Evolutionary conservation across 2,113 vertebrate species (phyloP), one percentile per base, ranked within the genome.

Genomic region (Cyprinodon brontotheroides): DNA sequence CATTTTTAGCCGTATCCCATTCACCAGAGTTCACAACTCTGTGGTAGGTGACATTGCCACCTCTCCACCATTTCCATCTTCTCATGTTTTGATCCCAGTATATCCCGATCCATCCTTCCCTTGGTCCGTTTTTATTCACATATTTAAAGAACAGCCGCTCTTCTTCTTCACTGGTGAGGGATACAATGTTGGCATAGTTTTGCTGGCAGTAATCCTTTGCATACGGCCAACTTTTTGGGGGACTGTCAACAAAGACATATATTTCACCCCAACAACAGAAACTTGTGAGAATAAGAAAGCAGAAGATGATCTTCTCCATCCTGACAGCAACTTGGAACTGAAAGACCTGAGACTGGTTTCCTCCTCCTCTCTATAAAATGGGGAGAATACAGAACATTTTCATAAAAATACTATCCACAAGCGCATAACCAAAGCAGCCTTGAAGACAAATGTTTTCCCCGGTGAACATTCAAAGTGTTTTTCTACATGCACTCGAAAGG

Each of bases 1-100:
- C 17, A 57, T 57, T 57, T 2, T 57, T 0, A 9, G 20, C 5
- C 0, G 1, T 29, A 29, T 6, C 4, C 15, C 0, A 0, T 5
- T 2, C 13, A 5, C 0, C 15, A 14, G 17, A 6, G 7, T 20
- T 50, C 4, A 0, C 29, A 29, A 29, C 1, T 29, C 29, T 2
- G 29, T 29, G 29, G 29, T 62, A 14, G 61, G 36, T 62, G 61
- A 62, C 22, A 37, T 0, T 1, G 1, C 8, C 6, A 2, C 61
- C 61, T 45, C 40, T n/a, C 1, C 40, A 65, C 64, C 64, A 65
- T n/a, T 41, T 45, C 40, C 64, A 65, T 5, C 4, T 14, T 0
- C 2, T 15, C 0, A 0, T 12, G 1, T 3, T 0, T 2, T 0
- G 3, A 43, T 12, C 1, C 39, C 64, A 65, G 10, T 14, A 65